Conservation (phyloP, 2,888 invertebrate genomes). For the Beris chalybata region DNA sequence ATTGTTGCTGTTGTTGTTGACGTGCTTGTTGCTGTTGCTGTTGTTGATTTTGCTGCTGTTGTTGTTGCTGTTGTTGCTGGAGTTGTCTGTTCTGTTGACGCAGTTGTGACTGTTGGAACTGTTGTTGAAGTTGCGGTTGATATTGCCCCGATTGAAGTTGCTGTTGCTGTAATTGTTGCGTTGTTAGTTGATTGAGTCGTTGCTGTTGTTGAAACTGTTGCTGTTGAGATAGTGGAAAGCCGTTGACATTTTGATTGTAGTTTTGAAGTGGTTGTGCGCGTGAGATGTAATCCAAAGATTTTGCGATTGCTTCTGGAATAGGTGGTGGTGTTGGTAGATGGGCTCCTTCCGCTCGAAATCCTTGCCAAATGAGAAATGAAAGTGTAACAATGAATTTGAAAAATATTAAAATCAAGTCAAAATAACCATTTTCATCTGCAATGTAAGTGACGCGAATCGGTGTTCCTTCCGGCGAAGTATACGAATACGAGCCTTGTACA, state of each 20-base stretch:
- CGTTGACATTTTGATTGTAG: slow-evolving; percentile 48
- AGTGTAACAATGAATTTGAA: background rate
- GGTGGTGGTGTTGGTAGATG: slow-evolving; percentile 54
- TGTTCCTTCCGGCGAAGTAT: slow-evolving; percentile 73
- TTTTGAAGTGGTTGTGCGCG: slow-evolving; percentile 49
- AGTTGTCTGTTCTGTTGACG: slow-evolving; percentile 46
- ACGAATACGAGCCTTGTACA: slow-evolving; percentile 75
- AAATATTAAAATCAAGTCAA: background rate
- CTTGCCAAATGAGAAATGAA: slow-evolving; percentile 38
- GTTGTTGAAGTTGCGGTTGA: slow-evolving; percentile 42
- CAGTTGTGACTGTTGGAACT: slow-evolving; percentile 29
- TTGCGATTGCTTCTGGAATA: slow-evolving; percentile 50
- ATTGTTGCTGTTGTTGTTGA: slow-evolving; percentile 47
- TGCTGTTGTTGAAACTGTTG: slow-evolving; percentile 46
- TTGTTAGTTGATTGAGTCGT: slow-evolving; percentile 43
- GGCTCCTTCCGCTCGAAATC: slow-evolving; percentile 55
- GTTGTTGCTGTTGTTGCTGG: slow-evolving; percentile 45
- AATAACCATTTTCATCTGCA: slow-evolving; percentile 73
- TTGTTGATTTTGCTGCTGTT: slow-evolving; percentile 45
- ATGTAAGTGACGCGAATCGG: slow-evolving; percentile 71
- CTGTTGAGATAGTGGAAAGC: slow-evolving; percentile 51
- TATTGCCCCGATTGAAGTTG: slow-evolving; percentile 43
- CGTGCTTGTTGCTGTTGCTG: slow-evolving; percentile 46
- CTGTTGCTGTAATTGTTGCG: slow-evolving; percentile 44
- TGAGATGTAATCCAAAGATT: slow-evolving; percentile 49